phyloP scores from a whole-genome alignment of 2,113 vertebrate species.

The Rattus norvegicus region DNA sequence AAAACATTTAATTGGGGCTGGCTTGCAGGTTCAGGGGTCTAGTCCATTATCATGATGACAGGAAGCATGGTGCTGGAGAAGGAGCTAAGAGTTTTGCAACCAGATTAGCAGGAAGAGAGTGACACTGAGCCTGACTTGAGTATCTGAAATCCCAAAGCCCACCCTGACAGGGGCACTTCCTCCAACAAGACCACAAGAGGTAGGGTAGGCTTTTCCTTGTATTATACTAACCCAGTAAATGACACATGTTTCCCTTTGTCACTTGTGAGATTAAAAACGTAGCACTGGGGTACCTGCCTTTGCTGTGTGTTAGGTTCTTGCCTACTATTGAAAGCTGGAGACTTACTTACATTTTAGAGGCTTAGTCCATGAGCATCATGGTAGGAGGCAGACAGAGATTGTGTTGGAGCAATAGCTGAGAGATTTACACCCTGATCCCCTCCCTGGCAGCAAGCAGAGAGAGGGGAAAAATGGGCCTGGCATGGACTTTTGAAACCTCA shows the following conservation, averaged over 20 bases:
- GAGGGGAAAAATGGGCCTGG: neutral
- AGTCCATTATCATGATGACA: neutral
- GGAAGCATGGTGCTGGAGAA: neutral
- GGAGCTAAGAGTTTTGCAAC: neutral
- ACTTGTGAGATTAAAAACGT: neutral
- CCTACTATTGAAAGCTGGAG: no score
- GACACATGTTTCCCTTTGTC: neutral
- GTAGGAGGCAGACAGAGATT: no score
- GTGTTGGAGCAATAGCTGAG: no score
- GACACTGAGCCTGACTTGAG: neutral
- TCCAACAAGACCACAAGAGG: no score
- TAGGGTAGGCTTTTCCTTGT: neutral
- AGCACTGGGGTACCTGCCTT: no score
- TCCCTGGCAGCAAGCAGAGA: no score
- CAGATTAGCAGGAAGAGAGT: neutral
- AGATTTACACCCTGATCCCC: no score
- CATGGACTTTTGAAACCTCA: neutral
- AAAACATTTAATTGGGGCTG: neutral
- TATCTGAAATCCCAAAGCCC: neutral
- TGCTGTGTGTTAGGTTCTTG: no score
- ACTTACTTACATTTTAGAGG: no score
- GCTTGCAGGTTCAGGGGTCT: neutral
- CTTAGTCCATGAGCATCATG: no score
- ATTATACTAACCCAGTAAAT: neutral
- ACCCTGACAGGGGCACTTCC: no score